A percentile compares a stretch with the other conserved stretches of the same genome.
phyloP scores from a whole-genome alignment of 1,140 invertebrate genomes.

The Papilio helenus region DNA sequence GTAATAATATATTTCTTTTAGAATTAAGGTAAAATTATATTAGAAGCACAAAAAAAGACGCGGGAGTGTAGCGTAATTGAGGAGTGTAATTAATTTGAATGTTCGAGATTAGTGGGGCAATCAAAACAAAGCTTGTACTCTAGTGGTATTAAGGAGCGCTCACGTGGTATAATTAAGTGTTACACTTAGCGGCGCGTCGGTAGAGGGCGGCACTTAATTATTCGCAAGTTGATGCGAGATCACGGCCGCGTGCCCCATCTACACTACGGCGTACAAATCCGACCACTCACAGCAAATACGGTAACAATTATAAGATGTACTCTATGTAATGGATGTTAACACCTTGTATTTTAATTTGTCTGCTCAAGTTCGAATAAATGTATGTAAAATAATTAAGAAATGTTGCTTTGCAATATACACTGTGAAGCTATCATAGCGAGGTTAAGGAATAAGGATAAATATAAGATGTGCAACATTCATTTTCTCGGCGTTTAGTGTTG shows the following conservation, averaged over 20 bases:
- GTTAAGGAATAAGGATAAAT: too few relatives aligned
- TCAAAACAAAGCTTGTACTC: conserved; percentile 48
- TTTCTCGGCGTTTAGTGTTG: too few relatives aligned
- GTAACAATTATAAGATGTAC: not conserved
- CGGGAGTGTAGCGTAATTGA: conserved; percentile 1
- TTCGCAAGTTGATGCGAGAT: conserved; percentile 65
- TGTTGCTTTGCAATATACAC: not conserved
- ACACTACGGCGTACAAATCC: not conserved
- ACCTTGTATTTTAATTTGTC: not conserved
- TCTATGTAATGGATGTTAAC: not conserved
- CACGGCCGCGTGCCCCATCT: conserved; percentile 43
- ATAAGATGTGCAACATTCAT: too few relatives aligned
- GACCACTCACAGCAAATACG: conserved; percentile 2
- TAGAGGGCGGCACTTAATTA: conserved; percentile 62
- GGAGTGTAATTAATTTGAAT: conserved; percentile 43
- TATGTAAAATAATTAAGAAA: not conserved
- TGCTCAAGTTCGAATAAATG: not conserved
- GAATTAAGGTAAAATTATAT: not conserved
- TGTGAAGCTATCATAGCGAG: too few relatives aligned
- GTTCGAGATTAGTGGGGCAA: conserved; percentile 55
- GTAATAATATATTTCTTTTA: too few relatives aligned
- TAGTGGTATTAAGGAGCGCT: conserved; percentile 56
- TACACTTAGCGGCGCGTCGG: conserved; percentile 54
- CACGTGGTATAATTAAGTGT: conserved; percentile 68
- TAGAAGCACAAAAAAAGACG: not conserved